These are phyloP conservation scores for Phocides pigmalion DNA, from an alignment of 1,140 invertebrate species.

Conservation along the genomic window DNA sequence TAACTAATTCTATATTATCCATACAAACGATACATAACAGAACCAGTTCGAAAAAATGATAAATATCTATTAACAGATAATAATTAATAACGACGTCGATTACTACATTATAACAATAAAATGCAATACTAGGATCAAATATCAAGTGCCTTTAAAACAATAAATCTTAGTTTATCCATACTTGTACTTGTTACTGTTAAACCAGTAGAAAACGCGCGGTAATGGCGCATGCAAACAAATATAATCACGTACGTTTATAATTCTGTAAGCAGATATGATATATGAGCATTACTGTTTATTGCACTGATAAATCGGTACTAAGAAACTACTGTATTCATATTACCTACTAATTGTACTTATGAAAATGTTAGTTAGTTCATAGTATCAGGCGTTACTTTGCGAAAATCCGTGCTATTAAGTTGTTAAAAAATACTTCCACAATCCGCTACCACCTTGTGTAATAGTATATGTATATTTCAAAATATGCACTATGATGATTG, in stretches of 20 bases:
- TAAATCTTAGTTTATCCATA: conserved; percentile 28
- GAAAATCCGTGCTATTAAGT: too few species aligned
- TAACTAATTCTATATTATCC: neutral
- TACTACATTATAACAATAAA: neutral
- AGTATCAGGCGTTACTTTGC: too few species aligned
- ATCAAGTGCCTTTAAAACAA: conserved; percentile 1
- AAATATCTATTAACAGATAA: neutral
- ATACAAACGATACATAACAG: neutral
- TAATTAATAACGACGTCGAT: neutral
- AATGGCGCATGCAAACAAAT: conserved; percentile 15
- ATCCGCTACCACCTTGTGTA: too few species aligned
- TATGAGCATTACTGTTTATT: conserved; percentile 16
- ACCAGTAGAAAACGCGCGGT: conserved; percentile 19
- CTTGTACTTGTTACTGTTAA: conserved; percentile 16
- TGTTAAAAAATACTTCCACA: too few species aligned
- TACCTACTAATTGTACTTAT: neutral
- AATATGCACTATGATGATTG: too few species aligned
- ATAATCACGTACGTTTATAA: conserved; percentile 19
- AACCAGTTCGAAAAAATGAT: neutral
- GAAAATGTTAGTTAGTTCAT: too few species aligned
- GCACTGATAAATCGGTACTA: conserved; percentile 5
- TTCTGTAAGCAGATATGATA: conserved; percentile 18
- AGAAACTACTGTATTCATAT: conserved; percentile 26
- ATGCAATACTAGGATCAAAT: neutral
- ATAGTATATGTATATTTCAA: too few species aligned